Conservation (phyloP, 2,797 vertebrate genomes). For the Intellagama lesueurii region DNA sequence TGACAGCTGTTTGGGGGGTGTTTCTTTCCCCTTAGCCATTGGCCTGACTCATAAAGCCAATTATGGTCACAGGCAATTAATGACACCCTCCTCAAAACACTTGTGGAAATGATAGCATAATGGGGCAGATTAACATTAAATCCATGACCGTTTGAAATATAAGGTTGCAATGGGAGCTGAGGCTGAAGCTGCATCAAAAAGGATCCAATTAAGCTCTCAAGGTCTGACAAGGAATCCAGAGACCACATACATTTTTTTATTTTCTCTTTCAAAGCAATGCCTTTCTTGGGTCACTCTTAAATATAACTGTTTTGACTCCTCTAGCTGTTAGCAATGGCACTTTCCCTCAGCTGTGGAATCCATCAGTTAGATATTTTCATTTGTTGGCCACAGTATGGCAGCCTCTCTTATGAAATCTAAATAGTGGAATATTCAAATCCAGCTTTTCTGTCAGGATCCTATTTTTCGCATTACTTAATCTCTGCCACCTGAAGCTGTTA, state of each 20-base stretch:
- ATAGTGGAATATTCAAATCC: too few relatives aligned
- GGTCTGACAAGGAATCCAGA: conserved; percentile 62
- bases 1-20: conserved; percentile 79
- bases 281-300: conserved; percentile 26
- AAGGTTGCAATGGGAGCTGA: conserved; percentile 58
- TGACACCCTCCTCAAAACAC: conserved; percentile 74
- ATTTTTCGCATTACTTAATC: not conserved
- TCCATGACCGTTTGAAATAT: conserved; percentile 76
- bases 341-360: conserved; percentile 20
- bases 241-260: not conserved
- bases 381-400: conserved; percentile 16
- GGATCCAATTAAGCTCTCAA: conserved; percentile 68
- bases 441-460: too few relatives aligned
- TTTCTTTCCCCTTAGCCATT: conserved; percentile 71
- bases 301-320: conserved; percentile 38
- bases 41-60: conserved; percentile 74
- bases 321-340: conserved; percentile 46
- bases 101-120: conserved; percentile 66
- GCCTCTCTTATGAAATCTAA: not conserved
- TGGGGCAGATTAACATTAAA: conserved; percentile 68
- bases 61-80: conserved; percentile 81
- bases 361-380: conserved; percentile 20
- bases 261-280: conserved; percentile 36
- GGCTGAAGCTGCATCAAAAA: conserved; percentile 29
- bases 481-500: not conserved